These are phyloP conservation scores for Pseudeuparius sepicola DNA, from an alignment of 2,888 invertebrate species.

Conservation along the genomic window DNA sequence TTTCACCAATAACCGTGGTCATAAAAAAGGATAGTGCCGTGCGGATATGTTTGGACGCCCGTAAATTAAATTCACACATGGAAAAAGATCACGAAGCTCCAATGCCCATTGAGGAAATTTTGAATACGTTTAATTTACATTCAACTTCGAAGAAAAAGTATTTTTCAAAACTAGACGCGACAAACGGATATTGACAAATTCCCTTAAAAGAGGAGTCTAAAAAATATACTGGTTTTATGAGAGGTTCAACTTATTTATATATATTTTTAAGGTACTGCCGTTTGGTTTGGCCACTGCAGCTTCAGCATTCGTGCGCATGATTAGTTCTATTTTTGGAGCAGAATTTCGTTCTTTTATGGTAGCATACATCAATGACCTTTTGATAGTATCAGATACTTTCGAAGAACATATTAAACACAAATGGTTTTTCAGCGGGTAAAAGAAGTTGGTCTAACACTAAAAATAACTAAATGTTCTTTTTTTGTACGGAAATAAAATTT, in stretches of 20 bases:
- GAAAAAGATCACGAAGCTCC: slow-evolving; percentile 27
- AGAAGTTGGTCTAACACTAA: neutral
- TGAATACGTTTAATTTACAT: slow-evolving; percentile 1
- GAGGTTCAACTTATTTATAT: neutral
- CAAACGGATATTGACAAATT: neutral
- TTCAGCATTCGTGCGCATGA: neutral
- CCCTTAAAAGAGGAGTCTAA: neutral
- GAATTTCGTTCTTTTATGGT: too few relatives aligned
- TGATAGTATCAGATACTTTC: neutral
- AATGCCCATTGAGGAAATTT: slow-evolving; percentile 6
- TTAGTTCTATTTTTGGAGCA: neutral
- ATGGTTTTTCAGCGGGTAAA: neutral
- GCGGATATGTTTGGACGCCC: slow-evolving; percentile 15
- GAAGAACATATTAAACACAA: neutral
- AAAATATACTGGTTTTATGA: slow-evolving; percentile 1
- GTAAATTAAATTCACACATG: slow-evolving; percentile 21
- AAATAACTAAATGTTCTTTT: neutral
- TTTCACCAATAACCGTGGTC: slow-evolving; percentile 14
- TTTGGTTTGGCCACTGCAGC: neutral
- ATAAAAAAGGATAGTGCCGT: slow-evolving; percentile 14
- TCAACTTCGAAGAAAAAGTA: neutral
- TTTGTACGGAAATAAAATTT: slow-evolving; percentile 13
- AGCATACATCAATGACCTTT: neutral
- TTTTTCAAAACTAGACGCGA: neutral
- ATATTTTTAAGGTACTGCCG: neutral